phyloP scores from a whole-genome alignment of 2,888 invertebrate genomes.

The Colletes collaris region DNA sequence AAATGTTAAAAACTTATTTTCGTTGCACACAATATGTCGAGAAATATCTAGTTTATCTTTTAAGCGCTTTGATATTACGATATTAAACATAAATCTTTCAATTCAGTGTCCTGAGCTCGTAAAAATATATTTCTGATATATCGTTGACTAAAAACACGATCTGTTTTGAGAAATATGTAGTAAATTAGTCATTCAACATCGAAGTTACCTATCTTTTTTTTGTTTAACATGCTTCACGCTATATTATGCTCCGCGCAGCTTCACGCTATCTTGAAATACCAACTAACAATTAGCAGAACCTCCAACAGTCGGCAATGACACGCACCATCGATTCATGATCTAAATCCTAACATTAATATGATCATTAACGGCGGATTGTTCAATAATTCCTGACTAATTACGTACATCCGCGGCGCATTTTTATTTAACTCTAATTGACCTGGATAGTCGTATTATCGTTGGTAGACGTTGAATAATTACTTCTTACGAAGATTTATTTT shows the following conservation, averaged over 20 bases:
- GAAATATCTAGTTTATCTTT: no score
- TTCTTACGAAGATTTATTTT: no score
- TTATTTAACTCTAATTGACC: slow-evolving; percentile 3
- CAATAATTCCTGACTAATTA: slow-evolving; percentile 28
- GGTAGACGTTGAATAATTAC: no score
- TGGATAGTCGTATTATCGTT: background rate
- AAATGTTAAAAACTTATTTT: no score
- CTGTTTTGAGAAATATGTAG: slow-evolving; percentile 16
- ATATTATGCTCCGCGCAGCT: background rate
- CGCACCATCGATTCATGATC: slow-evolving; percentile 27
- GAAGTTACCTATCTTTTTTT: slow-evolving; percentile 1
- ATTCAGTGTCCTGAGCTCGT: no score
- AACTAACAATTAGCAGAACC: slow-evolving; percentile 18
- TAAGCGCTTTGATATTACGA: no score
- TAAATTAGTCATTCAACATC: slow-evolving; percentile 8
- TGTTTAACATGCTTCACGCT: background rate
- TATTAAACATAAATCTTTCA: no score
- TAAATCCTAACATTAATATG: slow-evolving; percentile 30
- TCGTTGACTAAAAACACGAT: slow-evolving; percentile 10
- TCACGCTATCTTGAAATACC: background rate
- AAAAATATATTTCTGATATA: background rate
- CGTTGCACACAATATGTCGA: no score
- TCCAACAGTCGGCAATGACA: slow-evolving; percentile 15
- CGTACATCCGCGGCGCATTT: slow-evolving; percentile 11
- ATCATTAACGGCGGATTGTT: slow-evolving; percentile 18